Conservation (phyloP, 1,140 invertebrate genomes). For the Aphis craccivora region DNA sequence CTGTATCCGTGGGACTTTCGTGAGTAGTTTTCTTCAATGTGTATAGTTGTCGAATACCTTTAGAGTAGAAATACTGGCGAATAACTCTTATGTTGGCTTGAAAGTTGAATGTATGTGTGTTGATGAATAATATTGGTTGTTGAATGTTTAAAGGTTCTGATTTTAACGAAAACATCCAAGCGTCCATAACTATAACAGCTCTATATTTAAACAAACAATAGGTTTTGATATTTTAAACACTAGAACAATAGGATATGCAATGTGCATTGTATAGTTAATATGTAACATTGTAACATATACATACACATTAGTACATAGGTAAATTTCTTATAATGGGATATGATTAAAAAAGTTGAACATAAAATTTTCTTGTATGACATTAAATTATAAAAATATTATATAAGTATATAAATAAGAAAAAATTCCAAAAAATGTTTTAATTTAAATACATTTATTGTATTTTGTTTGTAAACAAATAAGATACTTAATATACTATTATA, state of each 20-base stretch:
- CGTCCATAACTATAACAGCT: conserved; percentile 70
- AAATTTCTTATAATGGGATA: no score
- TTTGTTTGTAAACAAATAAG: no score
- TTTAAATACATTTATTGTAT: no score
- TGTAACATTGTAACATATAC: no score
- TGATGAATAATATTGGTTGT: conserved; percentile 72
- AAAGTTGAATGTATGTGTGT: conserved; percentile 75
- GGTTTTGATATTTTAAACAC: background rate
- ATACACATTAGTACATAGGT: no score
- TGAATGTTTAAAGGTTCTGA: conserved; percentile 66
- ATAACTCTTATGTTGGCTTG: conserved; percentile 69
- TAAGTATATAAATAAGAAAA: no score
- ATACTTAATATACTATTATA: no score
- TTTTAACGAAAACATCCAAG: conserved; percentile 76
- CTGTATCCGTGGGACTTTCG: conserved; percentile 66
- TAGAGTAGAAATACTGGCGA: conserved; percentile 39
- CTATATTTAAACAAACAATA: conserved; percentile 62
- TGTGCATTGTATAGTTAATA: no score
- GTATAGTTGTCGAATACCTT: background rate
- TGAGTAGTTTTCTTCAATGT: conserved; percentile 63
- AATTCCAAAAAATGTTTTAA: no score
- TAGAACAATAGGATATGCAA: background rate
- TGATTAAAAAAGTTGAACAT: no score
- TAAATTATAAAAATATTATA: no score
- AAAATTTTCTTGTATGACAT: no score